Evolutionary conservation across 2,888 invertebrate species (phyloP), one percentile per base, ranked within the genome.

Genomic region (Caradrina clavipalpis): DNA sequence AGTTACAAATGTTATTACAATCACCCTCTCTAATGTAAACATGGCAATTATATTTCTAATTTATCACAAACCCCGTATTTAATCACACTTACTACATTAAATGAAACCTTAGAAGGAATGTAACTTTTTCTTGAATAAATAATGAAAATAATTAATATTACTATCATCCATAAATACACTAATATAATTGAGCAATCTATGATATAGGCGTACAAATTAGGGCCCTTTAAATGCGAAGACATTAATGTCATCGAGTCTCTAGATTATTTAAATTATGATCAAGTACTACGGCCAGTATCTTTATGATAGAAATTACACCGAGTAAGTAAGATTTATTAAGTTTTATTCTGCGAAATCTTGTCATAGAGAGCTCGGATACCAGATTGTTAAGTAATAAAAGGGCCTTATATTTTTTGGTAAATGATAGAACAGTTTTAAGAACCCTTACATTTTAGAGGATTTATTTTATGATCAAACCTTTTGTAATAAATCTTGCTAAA

Each of bases 151-250:
- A 70, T 49, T 21, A 22, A 50, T 64, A 47, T 67, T 19, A 65
- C 31, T 35, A 55, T 10, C 15, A 45, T 68, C 45, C 42, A 31
- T 56, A 53, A 66, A 51, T 50, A 42, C 6, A 59, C 42, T 66
- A 69, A 59, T 35, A 62, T 56, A 71, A 64, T 84, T 84, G 85
- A 84, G 84, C 83, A 84, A 80, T 68, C 59, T 69, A 69, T 75
- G 61, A 50, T 74, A 69, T 53, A 57, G 42, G 13, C 39, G 11
- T 56, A 26, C 26, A 11, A 58, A 59, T 54, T 19, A 69, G 19
- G 17, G 15, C 17, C 31, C n/a, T 39, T n/a, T 49, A 35, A n/a
- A n/a, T 68, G 6, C 45, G 39, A 53, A 42, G 22, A 57, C 7
- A 47, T 42, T 42, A 15, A 42, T 42, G 4, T 65, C 2, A 53